These are phyloP conservation scores for Meiosimyza decipiens DNA, from an alignment of 2,888 invertebrate species.

Conservation along the genomic window DNA sequence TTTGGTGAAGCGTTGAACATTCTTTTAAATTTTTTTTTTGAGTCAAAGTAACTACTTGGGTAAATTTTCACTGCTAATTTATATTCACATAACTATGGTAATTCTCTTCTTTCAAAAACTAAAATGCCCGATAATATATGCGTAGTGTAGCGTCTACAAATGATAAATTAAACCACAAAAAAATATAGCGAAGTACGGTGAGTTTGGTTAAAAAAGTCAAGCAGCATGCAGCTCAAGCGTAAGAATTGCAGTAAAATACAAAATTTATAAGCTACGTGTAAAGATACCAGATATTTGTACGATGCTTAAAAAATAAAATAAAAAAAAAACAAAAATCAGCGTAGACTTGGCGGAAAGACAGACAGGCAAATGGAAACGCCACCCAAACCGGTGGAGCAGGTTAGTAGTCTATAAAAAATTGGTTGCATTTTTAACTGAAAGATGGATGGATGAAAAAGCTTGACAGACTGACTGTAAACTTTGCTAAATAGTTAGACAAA, in stretches of 20 bases:
- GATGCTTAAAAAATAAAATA: not conserved
- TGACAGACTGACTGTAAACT: too few species aligned
- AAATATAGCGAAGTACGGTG: not conserved
- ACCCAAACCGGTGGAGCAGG: slow-evolving; percentile 65
- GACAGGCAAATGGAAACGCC: slow-evolving; percentile 34
- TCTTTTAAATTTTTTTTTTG: too few species aligned
- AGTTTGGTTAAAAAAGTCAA: not conserved
- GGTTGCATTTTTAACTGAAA: not conserved
- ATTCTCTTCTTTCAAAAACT: too few species aligned
- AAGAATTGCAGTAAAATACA: slow-evolving; percentile 9
- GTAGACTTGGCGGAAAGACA: not conserved
- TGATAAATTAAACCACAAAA: slow-evolving; percentile 15
- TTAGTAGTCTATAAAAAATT: slow-evolving; percentile 46
- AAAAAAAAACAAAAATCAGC: not conserved
- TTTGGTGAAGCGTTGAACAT: too few species aligned
- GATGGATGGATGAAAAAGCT: slow-evolving; percentile 8
- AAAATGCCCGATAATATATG: too few species aligned
- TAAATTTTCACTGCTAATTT: too few species aligned
- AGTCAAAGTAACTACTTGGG: too few species aligned
- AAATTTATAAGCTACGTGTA: not conserved
- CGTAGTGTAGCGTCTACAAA: not conserved
- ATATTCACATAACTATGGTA: too few species aligned
- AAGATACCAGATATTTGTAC: not conserved
- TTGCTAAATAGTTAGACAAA: too few species aligned
- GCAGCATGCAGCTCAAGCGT: slow-evolving; percentile 20